phyloP scores from a whole-genome alignment of 2,888 invertebrate genomes.

The Acanthococcus lagerstroemiae region DNA sequence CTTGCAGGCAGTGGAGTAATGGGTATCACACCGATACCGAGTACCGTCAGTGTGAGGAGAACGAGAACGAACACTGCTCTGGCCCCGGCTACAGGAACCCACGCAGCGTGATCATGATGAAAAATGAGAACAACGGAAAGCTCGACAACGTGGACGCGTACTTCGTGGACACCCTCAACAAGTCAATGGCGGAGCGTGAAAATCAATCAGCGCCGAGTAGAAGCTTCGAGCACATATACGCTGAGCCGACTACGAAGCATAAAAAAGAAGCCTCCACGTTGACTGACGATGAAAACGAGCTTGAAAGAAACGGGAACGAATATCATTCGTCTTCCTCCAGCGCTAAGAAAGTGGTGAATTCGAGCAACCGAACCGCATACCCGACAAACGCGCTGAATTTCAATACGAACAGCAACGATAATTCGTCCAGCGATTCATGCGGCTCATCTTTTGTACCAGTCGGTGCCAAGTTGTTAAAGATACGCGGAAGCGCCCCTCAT shows the following conservation, averaged over 20 bases:
- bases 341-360: background rate
- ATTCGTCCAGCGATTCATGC: slow-evolving; percentile 27
- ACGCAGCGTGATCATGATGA: background rate
- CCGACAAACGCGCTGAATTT: background rate
- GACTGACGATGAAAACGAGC: too few relatives aligned
- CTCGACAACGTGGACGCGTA: slow-evolving; percentile 19
- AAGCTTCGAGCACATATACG: slow-evolving; percentile 1
- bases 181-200: slow-evolving; percentile 19
- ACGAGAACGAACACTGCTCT: background rate
- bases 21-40: slow-evolving; percentile 7
- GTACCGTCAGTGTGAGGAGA: slow-evolving; percentile 2
- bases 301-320: background rate
- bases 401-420: background rate
- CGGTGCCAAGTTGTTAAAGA: background rate
- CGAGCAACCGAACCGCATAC: background rate
- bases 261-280: background rate
- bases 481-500: background rate
- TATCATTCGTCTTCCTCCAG: background rate
- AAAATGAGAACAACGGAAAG: slow-evolving; percentile 5
- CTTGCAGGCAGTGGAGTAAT: background rate
- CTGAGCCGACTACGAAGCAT: background rate
- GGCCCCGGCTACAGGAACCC: background rate
- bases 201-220: background rate
- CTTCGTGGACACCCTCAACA: slow-evolving; percentile 22
- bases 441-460: slow-evolving; percentile 22